Evolutionary conservation across 2,888 invertebrate genomes (phyloP), one percentile per base, ranked within the genome.

Genomic region (Stomorhina lunata): DNA sequence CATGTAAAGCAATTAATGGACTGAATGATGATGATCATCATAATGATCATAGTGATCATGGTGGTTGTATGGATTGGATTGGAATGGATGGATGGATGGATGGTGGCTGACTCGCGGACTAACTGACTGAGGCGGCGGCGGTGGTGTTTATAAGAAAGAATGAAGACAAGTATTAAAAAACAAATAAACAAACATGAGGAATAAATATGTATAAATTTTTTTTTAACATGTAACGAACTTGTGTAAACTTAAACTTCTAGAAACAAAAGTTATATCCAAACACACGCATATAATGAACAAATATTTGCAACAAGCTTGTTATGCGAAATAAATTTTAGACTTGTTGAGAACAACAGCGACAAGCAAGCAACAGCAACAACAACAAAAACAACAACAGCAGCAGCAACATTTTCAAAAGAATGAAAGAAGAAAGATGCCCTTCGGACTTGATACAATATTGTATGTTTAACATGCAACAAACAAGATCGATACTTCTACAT

Each of bases 321-420:
- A 80, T 80, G 79, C 66, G 72, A 80, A 80, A 80, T 80, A 80
- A 73, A 80, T 80, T n/a, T 73, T 80, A 80, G 66, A 80, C 66
- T 80, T 73, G 79, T 80, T 80, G 79, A 73, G 79, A 59, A 73
- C 45, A 78, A 53, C 72, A 27, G 37, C 50, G 25, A 55, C 22
- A 40, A 45, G n/a, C n/a, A n/a, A n/a, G n/a, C n/a, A n/a, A n/a
- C 45, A 78, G 53, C 72, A 27, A 37, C 50, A 32, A 55, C 22
- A 40, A 45, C 27, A 65, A 65, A 34, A 66, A 66, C 50, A 45
- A 45, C 34, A 27, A 59, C 66, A 63, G 40, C n/a, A 59, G 10
- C 22, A 48, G 37, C 34, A 53, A 34, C 15, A n/a, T n/a, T 43
- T 43, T 10, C 29, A n/a, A n/a, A n/a, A n/a, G n/a, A n/a, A n/a